A percentile compares a stretch with the other conserved stretches of the same genome.
Evolutionary conservation across 2,113 vertebrate species (phyloP).

Genomic region (Balaenoptera acutorostrata): DNA sequence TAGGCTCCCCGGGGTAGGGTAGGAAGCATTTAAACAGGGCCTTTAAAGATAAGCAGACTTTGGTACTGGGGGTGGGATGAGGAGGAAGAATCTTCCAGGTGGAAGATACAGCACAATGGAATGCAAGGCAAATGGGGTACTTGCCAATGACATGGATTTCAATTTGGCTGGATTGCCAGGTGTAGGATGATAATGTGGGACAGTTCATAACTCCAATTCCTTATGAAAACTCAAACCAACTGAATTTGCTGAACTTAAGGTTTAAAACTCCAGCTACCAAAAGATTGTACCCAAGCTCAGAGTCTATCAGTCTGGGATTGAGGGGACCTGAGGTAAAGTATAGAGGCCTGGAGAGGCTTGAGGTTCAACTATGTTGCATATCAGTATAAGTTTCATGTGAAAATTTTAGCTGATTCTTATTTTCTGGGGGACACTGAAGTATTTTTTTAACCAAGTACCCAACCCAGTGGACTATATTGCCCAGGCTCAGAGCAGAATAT

Average conservation of each 20-base stretch:
- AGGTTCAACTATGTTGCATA: not conserved
- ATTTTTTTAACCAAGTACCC: not conserved
- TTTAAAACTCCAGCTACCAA: not conserved
- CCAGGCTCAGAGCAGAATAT: not conserved
- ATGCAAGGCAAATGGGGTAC: accelerated
- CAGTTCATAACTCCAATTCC: not conserved
- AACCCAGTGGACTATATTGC: not conserved
- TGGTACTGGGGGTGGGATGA: not conserved
- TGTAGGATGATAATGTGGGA: not conserved
- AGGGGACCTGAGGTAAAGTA: not conserved
- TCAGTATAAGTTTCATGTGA: not conserved
- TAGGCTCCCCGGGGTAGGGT: not conserved
- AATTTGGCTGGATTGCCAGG: not conserved
- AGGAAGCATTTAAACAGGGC: not conserved
- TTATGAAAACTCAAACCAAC: not conserved
- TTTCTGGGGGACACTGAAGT: not conserved
- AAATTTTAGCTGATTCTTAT: not conserved
- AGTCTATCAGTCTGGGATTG: not conserved
- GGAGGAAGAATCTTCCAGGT: not conserved
- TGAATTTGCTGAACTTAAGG: not conserved
- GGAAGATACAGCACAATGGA: not conserved
- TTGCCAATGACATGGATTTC: not conserved
- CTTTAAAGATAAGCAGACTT: not conserved
- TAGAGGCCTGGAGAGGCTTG: no score
- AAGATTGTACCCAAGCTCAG: not conserved